These are phyloP conservation scores for Mesembrinibis cayennensis DNA, from an alignment of 2,113 vertebrate genomes.

Conservation along the genomic window DNA sequence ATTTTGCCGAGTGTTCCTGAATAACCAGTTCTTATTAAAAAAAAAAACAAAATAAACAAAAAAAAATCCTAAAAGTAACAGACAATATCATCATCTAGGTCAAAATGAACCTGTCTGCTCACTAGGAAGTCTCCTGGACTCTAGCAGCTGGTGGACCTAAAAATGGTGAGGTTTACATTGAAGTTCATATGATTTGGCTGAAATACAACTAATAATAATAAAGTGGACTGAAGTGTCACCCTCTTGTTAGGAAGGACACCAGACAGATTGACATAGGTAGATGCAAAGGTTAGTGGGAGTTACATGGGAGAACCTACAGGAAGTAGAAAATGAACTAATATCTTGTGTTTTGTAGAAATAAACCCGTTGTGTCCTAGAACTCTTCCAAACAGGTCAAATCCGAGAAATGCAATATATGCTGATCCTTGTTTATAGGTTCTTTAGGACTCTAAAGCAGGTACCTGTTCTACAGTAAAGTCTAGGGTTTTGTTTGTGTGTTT, in stretches of 20 bases:
- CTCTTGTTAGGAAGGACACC: neutral
- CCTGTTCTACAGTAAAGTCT: slow-evolving; percentile 56
- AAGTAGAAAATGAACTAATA: neutral
- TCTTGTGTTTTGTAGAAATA: neutral
- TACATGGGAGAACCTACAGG: neutral
- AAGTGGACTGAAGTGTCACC: neutral
- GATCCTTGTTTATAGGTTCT: neutral
- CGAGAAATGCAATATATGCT: neutral
- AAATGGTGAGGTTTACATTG: neutral
- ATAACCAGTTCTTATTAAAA: neutral
- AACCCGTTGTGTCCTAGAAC: neutral
- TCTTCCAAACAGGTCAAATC: neutral
- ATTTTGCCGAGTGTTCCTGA: neutral
- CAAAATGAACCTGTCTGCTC: neutral
- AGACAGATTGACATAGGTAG: neutral
- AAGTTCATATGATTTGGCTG: neutral
- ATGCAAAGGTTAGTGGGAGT: neutral
- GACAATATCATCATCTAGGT: neutral
- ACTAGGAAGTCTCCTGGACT: neutral
- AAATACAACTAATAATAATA: neutral
- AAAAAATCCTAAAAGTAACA: neutral
- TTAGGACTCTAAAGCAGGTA: neutral
- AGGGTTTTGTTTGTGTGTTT: slow-evolving; percentile 51
- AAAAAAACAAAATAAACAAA: neutral
- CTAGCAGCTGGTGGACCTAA: neutral